Percentiles rank a stretch among this genome's conserved stretches.
Evolutionary conservation across 2,797 vertebrate genomes (phyloP).

Genomic region (Phrynocephalus vlangalii): DNA sequence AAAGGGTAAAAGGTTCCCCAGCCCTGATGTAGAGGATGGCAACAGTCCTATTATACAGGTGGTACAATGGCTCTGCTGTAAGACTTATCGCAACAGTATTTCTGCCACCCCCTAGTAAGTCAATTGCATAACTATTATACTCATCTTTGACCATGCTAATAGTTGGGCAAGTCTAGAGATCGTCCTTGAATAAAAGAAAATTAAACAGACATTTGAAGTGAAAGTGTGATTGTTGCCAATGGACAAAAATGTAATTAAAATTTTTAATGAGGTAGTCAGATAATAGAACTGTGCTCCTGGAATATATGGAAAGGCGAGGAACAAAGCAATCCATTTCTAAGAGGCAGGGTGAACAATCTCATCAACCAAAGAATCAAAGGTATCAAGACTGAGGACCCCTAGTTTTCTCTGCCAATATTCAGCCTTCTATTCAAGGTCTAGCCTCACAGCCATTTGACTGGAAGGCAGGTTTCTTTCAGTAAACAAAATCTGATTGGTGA

Average conservation of each 20-base stretch:
- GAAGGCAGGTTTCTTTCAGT: constrained; percentile 44
- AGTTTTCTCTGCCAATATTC: background rate
- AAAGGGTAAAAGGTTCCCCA: too few species aligned
- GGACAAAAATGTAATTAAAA: background rate
- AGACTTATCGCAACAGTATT: background rate
- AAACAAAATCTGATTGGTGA: constrained; percentile 39
- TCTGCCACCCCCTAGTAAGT: background rate
- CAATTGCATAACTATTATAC: background rate
- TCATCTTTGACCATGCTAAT: background rate
- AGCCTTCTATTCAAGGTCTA: constrained; percentile 2
- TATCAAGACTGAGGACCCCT: background rate
- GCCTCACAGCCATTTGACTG: constrained; percentile 30
- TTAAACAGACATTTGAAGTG: background rate
- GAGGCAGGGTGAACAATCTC: background rate
- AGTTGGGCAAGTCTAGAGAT: background rate
- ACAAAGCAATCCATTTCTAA: background rate
- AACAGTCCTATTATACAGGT: background rate
- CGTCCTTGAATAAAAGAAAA: background rate
- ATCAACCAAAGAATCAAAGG: background rate
- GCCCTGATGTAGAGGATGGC: background rate
- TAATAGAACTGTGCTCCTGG: background rate
- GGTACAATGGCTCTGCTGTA: background rate
- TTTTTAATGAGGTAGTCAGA: background rate
- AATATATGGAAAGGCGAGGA: background rate
- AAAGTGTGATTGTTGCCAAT: background rate